Percentiles rank a stretch among this genome's conserved stretches.
Evolutionary conservation across 2,113 vertebrate genomes (phyloP).

Genomic region (Dicerorhinus sumatrensis): DNA sequence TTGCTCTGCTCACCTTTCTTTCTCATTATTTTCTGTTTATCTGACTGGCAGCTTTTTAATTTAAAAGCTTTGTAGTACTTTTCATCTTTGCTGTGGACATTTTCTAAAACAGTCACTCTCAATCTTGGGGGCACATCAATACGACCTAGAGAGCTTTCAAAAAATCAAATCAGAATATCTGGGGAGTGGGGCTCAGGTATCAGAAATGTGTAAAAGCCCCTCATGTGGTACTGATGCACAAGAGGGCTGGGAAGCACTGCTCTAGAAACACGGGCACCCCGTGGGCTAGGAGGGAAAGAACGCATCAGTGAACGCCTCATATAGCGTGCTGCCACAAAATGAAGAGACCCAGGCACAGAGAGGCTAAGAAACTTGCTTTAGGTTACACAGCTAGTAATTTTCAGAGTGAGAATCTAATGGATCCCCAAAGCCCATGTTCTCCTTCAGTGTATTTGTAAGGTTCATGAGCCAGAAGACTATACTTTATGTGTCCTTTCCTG

Average conservation of each 20-base stretch:
- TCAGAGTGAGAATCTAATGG: background rate
- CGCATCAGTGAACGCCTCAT: too few species aligned
- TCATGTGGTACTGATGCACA: too few species aligned
- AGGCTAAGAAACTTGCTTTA: background rate
- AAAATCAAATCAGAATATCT: background rate
- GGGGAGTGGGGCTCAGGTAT: background rate
- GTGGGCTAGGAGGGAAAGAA: background rate
- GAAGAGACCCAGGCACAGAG: background rate
- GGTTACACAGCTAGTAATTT: background rate
- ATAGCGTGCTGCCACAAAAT: background rate
- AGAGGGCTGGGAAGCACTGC: background rate
- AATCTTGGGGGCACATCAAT: background rate
- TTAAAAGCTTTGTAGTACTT: background rate
- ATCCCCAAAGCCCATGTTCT: background rate
- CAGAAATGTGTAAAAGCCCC: background rate
- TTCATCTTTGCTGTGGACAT: background rate
- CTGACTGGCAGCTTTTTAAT: background rate
- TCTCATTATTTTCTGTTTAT: background rate
- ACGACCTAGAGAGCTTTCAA: background rate
- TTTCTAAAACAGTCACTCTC: background rate
- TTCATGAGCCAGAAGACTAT: rapidly evolving
- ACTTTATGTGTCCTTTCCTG: background rate
- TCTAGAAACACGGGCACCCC: background rate
- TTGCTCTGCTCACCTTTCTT: background rate
- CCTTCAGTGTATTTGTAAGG: background rate